A percentile compares a stretch with the other conserved stretches of the same genome.
These are phyloP conservation scores for Cyanoliseus patagonus DNA, from an alignment of 2,113 vertebrate genomes.

Conservation along the genomic window DNA sequence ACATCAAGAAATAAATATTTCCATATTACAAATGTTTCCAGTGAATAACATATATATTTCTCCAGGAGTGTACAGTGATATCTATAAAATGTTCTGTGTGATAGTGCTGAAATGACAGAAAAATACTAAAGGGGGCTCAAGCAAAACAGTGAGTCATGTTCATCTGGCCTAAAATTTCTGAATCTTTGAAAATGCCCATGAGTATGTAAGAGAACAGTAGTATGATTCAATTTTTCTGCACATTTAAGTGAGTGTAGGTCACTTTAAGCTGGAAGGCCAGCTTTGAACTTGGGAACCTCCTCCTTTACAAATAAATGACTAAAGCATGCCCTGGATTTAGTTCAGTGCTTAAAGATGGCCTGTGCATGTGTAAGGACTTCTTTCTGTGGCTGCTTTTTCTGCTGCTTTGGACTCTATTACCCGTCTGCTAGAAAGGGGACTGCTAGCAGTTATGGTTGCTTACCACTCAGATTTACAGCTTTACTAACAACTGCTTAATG, in stretches of 20 bases:
- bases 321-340: background rate
- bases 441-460: background rate
- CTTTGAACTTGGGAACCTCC: background rate
- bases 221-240: background rate
- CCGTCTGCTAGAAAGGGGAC: background rate
- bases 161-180: background rate
- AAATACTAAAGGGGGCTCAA: background rate
- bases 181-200: background rate
- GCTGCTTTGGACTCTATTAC: background rate
- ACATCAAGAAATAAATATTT: background rate
- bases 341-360: background rate
- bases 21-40: background rate
- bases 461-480: background rate
- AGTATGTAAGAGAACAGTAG: constrained; percentile 32
- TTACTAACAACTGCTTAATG: background rate
- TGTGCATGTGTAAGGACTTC: background rate
- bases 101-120: background rate
- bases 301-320: background rate
- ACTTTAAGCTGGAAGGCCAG: background rate
- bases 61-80: background rate
- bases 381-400: background rate
- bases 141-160: background rate
- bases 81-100: background rate
- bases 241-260: background rate
- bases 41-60: background rate